Conservation (phyloP, 2,113 vertebrate genomes). For the Glaucomys volans region DNA sequence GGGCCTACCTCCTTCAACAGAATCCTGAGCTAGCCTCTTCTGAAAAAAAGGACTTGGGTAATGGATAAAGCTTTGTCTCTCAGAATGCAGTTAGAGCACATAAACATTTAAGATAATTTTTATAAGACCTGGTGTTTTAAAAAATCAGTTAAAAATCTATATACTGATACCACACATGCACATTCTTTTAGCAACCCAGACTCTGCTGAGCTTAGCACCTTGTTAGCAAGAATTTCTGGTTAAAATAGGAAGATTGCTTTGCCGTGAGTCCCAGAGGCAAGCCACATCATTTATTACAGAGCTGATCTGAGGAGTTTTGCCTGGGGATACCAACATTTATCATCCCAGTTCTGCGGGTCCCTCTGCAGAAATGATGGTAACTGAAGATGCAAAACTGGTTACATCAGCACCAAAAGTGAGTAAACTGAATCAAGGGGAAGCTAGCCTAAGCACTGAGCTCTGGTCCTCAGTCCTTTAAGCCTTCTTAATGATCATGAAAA, state of each 20-base stretch:
- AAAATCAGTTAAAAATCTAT: too few relatives aligned
- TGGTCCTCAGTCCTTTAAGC: accelerated
- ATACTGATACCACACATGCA: neutral
- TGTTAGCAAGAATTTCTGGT: neutral
- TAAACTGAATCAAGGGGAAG: too few relatives aligned
- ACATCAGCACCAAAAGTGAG: neutral
- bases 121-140: neutral
- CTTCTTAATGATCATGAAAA: too few relatives aligned
- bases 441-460: too few relatives aligned
- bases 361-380: neutral
- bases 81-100: neutral
- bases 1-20: neutral
- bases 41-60: neutral
- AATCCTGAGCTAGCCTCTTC: neutral
- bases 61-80: neutral
- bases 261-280: neutral
- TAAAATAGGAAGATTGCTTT: neutral
- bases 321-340: neutral
- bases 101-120: neutral
- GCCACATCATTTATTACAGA: too few relatives aligned
- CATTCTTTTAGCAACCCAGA: neutral
- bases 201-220: neutral
- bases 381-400: too few relatives aligned
- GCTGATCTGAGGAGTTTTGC: neutral
- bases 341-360: accelerated